Conservation (phyloP, 1,140 invertebrate genomes). For the Drosophila baimaii region DNA sequence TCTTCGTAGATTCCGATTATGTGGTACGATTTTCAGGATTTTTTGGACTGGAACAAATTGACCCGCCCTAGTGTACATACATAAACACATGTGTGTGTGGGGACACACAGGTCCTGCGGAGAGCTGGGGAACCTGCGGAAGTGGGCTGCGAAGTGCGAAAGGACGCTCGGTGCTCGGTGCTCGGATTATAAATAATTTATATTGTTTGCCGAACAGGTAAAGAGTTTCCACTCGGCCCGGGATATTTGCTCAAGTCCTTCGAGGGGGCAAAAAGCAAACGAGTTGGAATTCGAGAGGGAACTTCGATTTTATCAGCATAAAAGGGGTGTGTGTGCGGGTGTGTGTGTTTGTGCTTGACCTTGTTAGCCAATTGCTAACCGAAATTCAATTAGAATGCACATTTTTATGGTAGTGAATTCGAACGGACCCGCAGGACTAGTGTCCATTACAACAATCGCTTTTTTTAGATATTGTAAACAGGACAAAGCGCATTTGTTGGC, state of each 20-base stretch:
- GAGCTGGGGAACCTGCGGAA: slow-evolving; percentile 9
- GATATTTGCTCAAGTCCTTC: slow-evolving; percentile 31
- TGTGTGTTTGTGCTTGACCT: background rate
- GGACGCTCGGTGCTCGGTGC: slow-evolving; percentile 24
- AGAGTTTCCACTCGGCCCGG: slow-evolving; percentile 48
- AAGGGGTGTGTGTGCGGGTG: background rate
- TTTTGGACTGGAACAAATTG: too few relatives aligned
- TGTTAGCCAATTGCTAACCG: slow-evolving; percentile 29
- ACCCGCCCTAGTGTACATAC: too few relatives aligned
- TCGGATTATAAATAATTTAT: slow-evolving; percentile 76
- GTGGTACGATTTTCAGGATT: too few relatives aligned
- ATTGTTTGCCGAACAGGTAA: slow-evolving; percentile 71
- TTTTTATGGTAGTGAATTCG: slow-evolving; percentile 35
- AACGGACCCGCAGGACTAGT: slow-evolving; percentile 48
- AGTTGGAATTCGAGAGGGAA: slow-evolving; percentile 18
- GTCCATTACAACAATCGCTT: slow-evolving; percentile 51
- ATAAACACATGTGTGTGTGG: slow-evolving; percentile 19
- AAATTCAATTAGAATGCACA: slow-evolving; percentile 53
- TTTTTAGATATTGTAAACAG: slow-evolving; percentile 73
- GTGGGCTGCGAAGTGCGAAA: slow-evolving; percentile 41
- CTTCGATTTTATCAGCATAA: slow-evolving; percentile 34
- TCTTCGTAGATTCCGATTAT: too few relatives aligned
- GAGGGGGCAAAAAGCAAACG: background rate
- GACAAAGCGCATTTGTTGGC: slow-evolving; percentile 66
- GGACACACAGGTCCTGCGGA: slow-evolving; percentile 37